phyloP scores from a whole-genome alignment of 2,888 invertebrate genomes.

The Macaria notata region DNA sequence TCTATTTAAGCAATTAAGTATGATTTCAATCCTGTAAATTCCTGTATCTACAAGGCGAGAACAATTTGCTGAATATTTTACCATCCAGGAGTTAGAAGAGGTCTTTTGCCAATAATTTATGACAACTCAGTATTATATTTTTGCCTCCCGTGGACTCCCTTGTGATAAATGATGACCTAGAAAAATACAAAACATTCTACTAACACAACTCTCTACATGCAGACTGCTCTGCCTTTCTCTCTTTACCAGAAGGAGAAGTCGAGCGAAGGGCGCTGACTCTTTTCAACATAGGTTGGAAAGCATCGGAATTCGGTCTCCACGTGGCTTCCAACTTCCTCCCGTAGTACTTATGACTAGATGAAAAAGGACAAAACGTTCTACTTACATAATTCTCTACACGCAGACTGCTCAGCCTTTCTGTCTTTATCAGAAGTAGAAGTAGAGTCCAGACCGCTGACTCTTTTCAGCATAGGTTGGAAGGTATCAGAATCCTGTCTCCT shows the following conservation, averaged over 20 bases:
- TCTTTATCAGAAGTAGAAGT: slow-evolving; percentile 61
- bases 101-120: too few relatives aligned
- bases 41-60: too few relatives aligned
- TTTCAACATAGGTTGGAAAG: slow-evolving; percentile 71
- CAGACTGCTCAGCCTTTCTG: slow-evolving; percentile 59
- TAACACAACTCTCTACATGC: slow-evolving; percentile 66
- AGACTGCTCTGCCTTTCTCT: slow-evolving; percentile 60
- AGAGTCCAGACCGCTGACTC: slow-evolving; percentile 65
- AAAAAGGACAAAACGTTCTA: slow-evolving; percentile 13
- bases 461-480: slow-evolving; percentile 71
- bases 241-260: slow-evolving; percentile 59
- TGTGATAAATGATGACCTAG: too few relatives aligned
- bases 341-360: too few relatives aligned
- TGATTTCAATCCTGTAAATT: too few relatives aligned
- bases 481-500: slow-evolving; percentile 67
- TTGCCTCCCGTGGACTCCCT: too few relatives aligned
- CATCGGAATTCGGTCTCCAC: slow-evolving; percentile 1
- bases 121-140: too few relatives aligned
- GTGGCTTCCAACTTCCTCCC: slow-evolving; percentile 36
- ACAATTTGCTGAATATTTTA: too few relatives aligned
- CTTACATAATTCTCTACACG: slow-evolving; percentile 67
- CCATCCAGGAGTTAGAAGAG: too few relatives aligned
- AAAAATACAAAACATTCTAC: slow-evolving; percentile 29
- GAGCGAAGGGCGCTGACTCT: slow-evolving; percentile 66
- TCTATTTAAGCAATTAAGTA: too few relatives aligned